These are phyloP conservation scores for Enteromius mattozi DNA, from an alignment of 2,797 vertebrate genomes.

Conservation along the genomic window DNA sequence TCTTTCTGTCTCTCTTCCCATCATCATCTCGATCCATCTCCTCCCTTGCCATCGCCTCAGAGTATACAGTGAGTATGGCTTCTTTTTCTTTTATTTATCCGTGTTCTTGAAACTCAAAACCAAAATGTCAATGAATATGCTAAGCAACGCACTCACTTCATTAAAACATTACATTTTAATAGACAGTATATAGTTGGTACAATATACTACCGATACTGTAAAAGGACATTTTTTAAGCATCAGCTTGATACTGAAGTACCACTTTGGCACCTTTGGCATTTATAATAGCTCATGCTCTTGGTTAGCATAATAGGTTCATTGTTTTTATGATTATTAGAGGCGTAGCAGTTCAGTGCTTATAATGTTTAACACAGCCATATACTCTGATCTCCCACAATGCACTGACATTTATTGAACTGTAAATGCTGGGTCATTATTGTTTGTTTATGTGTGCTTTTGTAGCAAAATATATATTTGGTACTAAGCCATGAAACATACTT, in stretches of 20 bases:
- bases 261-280: neutral
- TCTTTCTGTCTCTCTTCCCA: constrained; percentile 45
- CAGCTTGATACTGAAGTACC: neutral
- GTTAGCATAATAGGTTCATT: neutral
- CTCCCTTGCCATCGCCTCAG: constrained; percentile 48
- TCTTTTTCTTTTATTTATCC: neutral
- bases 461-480: neutral
- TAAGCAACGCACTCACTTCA: neutral
- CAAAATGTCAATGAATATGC: neutral
- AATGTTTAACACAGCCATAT: neutral
- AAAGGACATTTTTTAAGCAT: neutral
- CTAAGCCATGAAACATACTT: too few species aligned
- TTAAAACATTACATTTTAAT: neutral
- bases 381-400: neutral
- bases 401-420: neutral
- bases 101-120: neutral
- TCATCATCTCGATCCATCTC: constrained; percentile 49
- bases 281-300: neutral
- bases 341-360: neutral
- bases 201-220: neutral
- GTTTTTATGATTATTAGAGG: neutral
- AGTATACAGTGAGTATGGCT: constrained; percentile 60
- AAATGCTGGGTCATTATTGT: neutral
- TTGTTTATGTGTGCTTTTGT: neutral
- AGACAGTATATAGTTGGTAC: neutral